Base-by-base conservation (phyloP, 2,888 invertebrate genomes). In the Miltochrista miniata region DNA sequence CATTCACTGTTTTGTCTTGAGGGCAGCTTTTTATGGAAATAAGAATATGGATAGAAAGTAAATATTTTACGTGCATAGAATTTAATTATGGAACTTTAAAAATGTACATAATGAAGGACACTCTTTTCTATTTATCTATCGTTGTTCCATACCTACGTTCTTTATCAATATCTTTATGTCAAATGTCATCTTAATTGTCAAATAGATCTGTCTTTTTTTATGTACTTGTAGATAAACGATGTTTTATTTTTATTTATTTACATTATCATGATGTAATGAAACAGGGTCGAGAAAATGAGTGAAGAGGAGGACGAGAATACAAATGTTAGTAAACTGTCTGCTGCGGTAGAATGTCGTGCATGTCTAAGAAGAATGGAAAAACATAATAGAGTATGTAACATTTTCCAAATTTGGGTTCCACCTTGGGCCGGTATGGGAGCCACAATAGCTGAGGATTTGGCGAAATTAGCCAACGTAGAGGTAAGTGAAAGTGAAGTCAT, bases 361-460 rank as follows among this genome's bases (percentile, higher is more conserved):
- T 90, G 89, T 62, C 72, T 87, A 2, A 64, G 72, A 52, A 67
- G 64, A 33, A 59, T 79, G 35, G 67, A 69, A 24, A 46, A 61
- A n/a, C 66, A 66, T 31, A 61, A 54, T 2, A 63, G 66, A 45
- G 61, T 69, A 45, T 68, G 73, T 38, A 72, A 81, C 61, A 67
- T 88, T 51, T 85, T 84, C 51, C 73, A 81, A 67, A 56, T 70
- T 12, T 87, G 85, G 85, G 68, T 68, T 1, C 75, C 78, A 5
- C 70, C 77, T 2, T 86, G 84, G 83, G 62, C 70, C 0, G 81
- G 81, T 7, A 80, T 82, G 77, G 79, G 75, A 43, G 59, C 64
- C 14, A 79, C 81, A 3, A 77, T 89, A 52, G 90, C 86, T 1
- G 79, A 83, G 13, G 87, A 88, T 56, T 60, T 90, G 40, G 68